These are phyloP conservation scores for Sebastes melanostomus DNA, from an alignment of 2,797 vertebrate species.

Conservation along the genomic window DNA sequence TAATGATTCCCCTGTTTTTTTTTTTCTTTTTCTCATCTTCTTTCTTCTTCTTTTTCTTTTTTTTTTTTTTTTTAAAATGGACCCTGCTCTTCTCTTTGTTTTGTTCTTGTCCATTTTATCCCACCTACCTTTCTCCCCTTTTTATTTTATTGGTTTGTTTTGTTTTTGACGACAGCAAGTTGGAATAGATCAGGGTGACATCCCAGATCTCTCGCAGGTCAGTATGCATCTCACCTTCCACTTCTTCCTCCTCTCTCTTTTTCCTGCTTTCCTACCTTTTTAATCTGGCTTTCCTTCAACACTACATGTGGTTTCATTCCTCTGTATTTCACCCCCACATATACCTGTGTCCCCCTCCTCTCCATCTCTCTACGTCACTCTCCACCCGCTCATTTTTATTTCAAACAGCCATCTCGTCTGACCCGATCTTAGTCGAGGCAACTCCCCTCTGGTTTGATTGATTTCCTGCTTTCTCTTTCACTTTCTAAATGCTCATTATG, in stretches of 20 bases:
- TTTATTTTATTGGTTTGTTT: slow-evolving; percentile 11
- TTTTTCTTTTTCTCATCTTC: slow-evolving; percentile 35
- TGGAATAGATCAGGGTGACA: slow-evolving; percentile 96
- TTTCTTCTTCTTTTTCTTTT: slow-evolving; percentile 9
- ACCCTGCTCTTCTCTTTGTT: slow-evolving; percentile 36
- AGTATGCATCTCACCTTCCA: slow-evolving; percentile 85
- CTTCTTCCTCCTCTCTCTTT: slow-evolving; percentile 51
- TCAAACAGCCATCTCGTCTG: slow-evolving; percentile 17
- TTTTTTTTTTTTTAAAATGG: slow-evolving; percentile 13
- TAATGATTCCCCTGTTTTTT: slow-evolving; percentile 76
- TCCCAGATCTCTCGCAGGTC: slow-evolving; percentile 98
- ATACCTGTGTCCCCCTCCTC: slow-evolving; percentile 19
- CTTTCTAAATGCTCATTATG: slow-evolving; percentile 24
- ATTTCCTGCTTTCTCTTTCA: slow-evolving; percentile 31
- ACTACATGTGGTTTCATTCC: slow-evolving; percentile 15
- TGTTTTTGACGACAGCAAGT: slow-evolving; percentile 90
- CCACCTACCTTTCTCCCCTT: slow-evolving; percentile 16
- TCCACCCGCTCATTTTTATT: slow-evolving; percentile 7
- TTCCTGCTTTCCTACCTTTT: not conserved
- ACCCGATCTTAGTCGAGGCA: slow-evolving; percentile 4
- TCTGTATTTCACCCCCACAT: slow-evolving; percentile 15
- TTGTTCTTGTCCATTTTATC: slow-evolving; percentile 45
- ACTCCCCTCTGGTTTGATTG: slow-evolving; percentile 40
- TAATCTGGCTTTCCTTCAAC: not conserved
- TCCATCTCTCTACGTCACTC: slow-evolving; percentile 3